Base-by-base conservation (phyloP, 2,113 vertebrate genomes). In the Indri indri region DNA sequence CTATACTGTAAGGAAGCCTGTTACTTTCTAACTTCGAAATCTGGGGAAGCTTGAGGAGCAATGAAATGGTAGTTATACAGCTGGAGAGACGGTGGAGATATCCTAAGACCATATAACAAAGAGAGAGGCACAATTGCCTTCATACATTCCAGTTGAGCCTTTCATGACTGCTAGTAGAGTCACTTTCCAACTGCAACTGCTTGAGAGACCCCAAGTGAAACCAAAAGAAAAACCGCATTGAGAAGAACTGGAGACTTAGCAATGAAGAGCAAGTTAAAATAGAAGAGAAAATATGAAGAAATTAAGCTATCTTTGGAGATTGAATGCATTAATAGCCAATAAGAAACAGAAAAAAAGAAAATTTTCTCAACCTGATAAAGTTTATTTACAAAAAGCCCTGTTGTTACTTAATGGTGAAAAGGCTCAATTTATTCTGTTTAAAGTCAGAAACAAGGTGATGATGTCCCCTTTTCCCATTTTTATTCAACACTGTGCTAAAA, bases 91-190 rank as follows among this genome's bases (percentile, higher is more conserved):
- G 22, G 42, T 32, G 40, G 40, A n/a, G 65, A 63, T 42, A 3
- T 0, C 32, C 25, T 7, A 37, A 45, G 81, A 65, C 8, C 1
- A 1, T 2, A 0, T 23, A 52, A 8, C 34, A 25, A 30, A 23
- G 32, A 37, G 40, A 63, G 7, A 32, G 5, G 8, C 14, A 40
- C 8, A 34, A 18, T n/a, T 30, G 37, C 59, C n/a, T 27, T 27
- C 37, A n/a, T n/a, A 13, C 9, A 14, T n/a, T 52, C n/a, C 30
- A 42, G 0, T 1, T 23, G 74, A 52, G 74, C 1, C 40, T 30
- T 17, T 68, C 32, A 10, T 17, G 12, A 42, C 6, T 42, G 34
- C 47, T 37, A 82, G 9, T 1, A 4, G 7, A 52, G 66, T 5
- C 25, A 13, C 66, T 30, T 17, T n/a, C 23, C 82, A 3, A 40